Evolutionary conservation across 2,888 invertebrate genomes (phyloP).

Genomic region (Sinodicranocentrus sp.): DNA sequence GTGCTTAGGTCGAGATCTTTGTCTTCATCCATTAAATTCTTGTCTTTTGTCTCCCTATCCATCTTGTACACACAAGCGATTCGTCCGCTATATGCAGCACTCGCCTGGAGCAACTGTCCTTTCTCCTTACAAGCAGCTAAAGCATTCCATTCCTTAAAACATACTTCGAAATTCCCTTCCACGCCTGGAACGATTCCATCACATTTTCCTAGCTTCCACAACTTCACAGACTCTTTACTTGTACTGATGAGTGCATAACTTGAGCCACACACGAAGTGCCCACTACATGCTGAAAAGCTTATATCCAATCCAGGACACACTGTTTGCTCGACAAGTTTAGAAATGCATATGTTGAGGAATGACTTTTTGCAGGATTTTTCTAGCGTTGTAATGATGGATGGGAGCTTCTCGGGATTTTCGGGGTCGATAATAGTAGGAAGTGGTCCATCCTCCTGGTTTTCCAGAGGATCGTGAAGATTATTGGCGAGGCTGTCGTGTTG

Average conservation of each 20-base stretch:
- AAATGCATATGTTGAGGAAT: slow-evolving; percentile 75
- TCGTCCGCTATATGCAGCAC: slow-evolving; percentile 98
- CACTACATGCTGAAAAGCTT: slow-evolving; percentile 75
- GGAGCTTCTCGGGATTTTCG: slow-evolving; percentile 63
- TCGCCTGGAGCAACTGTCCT: slow-evolving; percentile 86
- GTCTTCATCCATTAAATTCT: slow-evolving; percentile 61
- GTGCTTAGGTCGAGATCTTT: slow-evolving; percentile 55
- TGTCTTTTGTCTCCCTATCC: slow-evolving; percentile 80
- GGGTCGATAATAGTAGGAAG: slow-evolving; percentile 22
- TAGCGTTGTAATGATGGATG: slow-evolving; percentile 72
- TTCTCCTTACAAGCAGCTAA: slow-evolving; percentile 71
- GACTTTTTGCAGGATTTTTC: slow-evolving; percentile 73
- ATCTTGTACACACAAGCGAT: slow-evolving; percentile 98
- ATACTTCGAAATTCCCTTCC: slow-evolving; percentile 33
- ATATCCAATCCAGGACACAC: slow-evolving; percentile 72
- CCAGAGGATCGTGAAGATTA: slow-evolving; percentile 33
- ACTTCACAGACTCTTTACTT: slow-evolving; percentile 73
- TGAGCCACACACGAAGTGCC: slow-evolving; percentile 76
- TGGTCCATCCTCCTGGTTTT: slow-evolving; percentile 44
- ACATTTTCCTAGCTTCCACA: slow-evolving; percentile 73
- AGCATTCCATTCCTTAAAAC: slow-evolving; percentile 75
- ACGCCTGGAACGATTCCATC: slow-evolving; percentile 56
- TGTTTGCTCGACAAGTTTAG: slow-evolving; percentile 74
- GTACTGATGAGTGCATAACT: slow-evolving; percentile 76
- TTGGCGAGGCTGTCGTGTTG: slow-evolving; percentile 37